Conservation (phyloP, 2,888 invertebrate genomes). For the Plusia festucae region DNA sequence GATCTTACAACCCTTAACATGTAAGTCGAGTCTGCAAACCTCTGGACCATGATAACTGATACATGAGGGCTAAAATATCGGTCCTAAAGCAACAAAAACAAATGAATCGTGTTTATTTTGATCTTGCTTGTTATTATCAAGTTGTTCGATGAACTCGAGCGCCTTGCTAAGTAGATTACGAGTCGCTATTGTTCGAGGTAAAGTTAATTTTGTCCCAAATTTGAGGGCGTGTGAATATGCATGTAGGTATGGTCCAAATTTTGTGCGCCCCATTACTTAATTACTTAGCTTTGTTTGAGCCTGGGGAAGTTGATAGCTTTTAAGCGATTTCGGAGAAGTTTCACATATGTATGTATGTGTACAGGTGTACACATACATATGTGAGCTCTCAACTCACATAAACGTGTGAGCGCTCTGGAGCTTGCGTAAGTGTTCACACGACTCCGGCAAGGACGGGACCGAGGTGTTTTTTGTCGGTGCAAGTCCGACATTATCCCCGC, state of each 20-base stretch:
- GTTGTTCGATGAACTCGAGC: not conserved
- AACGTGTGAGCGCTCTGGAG: no score
- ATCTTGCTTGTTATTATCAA: conserved; percentile 1
- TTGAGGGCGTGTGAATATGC: not conserved
- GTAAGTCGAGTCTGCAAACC: no score
- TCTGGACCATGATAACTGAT: not conserved
- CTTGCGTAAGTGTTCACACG: no score
- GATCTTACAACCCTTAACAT: no score
- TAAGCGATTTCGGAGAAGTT: not conserved
- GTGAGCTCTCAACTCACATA: no score
- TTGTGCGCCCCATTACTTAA: not conserved
- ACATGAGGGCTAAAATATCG: not conserved
- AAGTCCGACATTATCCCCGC: no score
- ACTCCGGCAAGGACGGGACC: no score
- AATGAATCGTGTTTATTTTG: not conserved
- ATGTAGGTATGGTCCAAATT: not conserved
- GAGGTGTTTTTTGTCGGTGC: no score
- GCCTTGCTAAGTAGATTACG: conserved; percentile 4
- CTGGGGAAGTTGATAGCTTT: not conserved
- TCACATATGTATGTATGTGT: not conserved
- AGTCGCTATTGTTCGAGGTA: conserved; percentile 6
- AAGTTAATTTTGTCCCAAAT: conserved; percentile 3
- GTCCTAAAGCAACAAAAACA: not conserved
- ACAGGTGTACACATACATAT: no score
- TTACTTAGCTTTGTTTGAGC: not conserved